Percentiles rank a stretch among this genome's conserved stretches.
phyloP scores from a whole-genome alignment of 2,113 vertebrate species.

The Notiomystis cincta region DNA sequence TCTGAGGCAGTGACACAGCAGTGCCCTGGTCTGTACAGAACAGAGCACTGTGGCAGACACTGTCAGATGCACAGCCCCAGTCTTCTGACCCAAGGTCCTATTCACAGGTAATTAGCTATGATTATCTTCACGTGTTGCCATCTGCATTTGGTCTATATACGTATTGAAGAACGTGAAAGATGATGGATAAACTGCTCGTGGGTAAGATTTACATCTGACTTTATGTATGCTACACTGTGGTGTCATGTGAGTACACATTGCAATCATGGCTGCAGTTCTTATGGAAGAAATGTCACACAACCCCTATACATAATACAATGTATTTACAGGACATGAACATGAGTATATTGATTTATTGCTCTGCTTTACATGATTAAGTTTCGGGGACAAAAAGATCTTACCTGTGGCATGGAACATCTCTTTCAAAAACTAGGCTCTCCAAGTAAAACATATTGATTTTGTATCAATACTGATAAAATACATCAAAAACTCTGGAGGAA shows the following conservation, averaged over 20 bases:
- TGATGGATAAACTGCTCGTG: not conserved
- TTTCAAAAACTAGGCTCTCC: conserved; percentile 10
- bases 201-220: not conserved
- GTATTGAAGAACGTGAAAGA: not conserved
- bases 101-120: not conserved
- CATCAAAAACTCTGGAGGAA: conserved; percentile 80
- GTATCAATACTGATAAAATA: conserved; percentile 24
- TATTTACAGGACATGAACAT: not conserved
- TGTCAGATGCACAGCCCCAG: not conserved
- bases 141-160: not conserved
- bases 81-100: not conserved
- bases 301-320: not conserved
- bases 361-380: not conserved
- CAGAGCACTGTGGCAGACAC: not conserved
- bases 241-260: not conserved
- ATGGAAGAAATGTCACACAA: not conserved
- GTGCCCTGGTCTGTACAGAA: not conserved
- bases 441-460: not conserved
- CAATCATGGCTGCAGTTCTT: not conserved
- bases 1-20: not conserved
- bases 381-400: conserved; percentile 49
- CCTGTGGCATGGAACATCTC: conserved; percentile 35
- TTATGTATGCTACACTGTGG: not conserved
- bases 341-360: not conserved
- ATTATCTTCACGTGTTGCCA: not conserved